These are phyloP conservation scores for Indicator maculatus DNA, from an alignment of 2,113 vertebrate genomes.

Conservation along the genomic window DNA sequence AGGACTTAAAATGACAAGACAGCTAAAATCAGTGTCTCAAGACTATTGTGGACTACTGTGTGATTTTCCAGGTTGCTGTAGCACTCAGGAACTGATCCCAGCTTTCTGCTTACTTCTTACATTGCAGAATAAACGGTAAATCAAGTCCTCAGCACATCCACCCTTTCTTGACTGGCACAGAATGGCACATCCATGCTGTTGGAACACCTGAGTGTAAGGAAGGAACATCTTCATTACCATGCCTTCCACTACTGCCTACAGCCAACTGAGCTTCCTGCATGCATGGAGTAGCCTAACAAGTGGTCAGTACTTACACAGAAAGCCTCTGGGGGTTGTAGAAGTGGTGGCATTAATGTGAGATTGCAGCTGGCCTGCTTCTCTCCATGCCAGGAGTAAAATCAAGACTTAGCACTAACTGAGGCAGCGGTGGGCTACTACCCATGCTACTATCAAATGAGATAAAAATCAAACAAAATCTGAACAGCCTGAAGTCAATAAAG, in stretches of 20 bases:
- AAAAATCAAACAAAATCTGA: background rate
- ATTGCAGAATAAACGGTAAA: background rate
- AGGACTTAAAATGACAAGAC: background rate
- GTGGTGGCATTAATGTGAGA: rapidly evolving
- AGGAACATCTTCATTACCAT: background rate
- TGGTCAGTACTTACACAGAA: background rate
- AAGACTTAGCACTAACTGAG: background rate
- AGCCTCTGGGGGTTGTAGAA: background rate
- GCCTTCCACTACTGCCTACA: background rate
- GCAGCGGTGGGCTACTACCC: background rate
- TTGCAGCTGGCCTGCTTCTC: background rate
- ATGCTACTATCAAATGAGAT: background rate
- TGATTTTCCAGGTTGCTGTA: background rate
- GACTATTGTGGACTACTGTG: background rate
- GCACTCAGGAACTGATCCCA: background rate
- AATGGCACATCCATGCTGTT: background rate
- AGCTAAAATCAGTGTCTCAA: background rate
- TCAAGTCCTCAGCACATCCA: background rate
- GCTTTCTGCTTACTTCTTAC: background rate
- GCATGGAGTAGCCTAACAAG: background rate
- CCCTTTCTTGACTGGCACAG: background rate
- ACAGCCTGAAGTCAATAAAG: background rate
- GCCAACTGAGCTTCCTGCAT: background rate
- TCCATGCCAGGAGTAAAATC: background rate
- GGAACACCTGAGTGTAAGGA: background rate